These are phyloP conservation scores for Heterohyrax brucei DNA, from an alignment of 2,797 vertebrate genomes.

Conservation along the genomic window DNA sequence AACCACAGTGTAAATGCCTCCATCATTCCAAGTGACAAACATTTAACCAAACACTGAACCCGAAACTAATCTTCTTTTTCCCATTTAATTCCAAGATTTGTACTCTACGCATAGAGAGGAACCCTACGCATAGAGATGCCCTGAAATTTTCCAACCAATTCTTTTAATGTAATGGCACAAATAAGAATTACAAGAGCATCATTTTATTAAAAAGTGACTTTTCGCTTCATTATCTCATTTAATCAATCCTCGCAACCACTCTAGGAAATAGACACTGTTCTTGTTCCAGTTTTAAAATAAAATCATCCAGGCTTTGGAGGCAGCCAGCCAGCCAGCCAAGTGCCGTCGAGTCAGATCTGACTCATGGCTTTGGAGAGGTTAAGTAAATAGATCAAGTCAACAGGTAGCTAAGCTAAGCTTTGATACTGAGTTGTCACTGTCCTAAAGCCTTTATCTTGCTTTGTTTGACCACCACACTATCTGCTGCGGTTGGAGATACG, in stretches of 20 bases:
- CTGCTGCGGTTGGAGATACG: background rate
- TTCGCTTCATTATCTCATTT: background rate
- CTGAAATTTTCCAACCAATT: conserved; percentile 67
- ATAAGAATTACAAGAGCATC: background rate
- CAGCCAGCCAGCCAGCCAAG: no score
- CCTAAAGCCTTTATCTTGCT: background rate
- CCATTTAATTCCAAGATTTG: conserved; percentile 20
- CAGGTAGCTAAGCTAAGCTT: conserved; percentile 29
- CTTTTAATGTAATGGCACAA: background rate
- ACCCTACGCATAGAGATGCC: background rate
- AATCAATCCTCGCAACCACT: background rate
- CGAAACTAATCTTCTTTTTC: conserved; percentile 73
- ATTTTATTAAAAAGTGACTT: background rate
- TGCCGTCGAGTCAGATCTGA: no score
- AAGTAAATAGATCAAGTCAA: conserved; percentile 9
- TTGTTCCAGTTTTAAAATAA: background rate
- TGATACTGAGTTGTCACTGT: background rate
- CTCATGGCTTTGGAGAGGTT: background rate
- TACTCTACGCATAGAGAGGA: background rate
- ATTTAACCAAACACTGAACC: conserved; percentile 47
- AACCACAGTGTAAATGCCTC: conserved; percentile 56
- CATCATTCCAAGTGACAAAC: conserved; percentile 65
- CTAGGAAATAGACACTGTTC: background rate
- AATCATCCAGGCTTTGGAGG: background rate
- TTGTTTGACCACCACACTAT: background rate